phyloP scores from a whole-genome alignment of 2,888 invertebrate species.

The Cremastobaeus sp. region DNA sequence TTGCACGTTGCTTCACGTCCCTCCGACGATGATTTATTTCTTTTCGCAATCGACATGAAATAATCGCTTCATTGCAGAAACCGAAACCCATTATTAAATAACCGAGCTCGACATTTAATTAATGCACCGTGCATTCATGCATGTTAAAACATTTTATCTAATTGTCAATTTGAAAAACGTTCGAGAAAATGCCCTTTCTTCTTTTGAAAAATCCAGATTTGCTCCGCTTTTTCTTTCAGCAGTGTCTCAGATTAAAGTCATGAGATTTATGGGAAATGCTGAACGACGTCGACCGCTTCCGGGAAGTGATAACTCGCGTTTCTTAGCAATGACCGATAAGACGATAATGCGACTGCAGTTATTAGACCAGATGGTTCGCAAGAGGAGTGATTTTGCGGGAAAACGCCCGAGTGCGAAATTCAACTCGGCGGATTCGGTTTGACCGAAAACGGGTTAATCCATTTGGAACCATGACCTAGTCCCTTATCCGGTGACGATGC shows the following conservation, averaged over 20 bases:
- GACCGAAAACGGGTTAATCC: too few species aligned
- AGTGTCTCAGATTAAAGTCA: not conserved
- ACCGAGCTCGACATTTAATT: not conserved
- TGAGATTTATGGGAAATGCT: constrained; percentile 1
- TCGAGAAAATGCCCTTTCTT: too few species aligned
- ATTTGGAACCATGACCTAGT: constrained; percentile 18
- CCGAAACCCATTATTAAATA: not conserved
- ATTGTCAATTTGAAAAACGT: too few species aligned
- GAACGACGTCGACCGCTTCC: constrained; percentile 35
- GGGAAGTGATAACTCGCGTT: constrained; percentile 40
- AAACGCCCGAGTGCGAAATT: too few species aligned
- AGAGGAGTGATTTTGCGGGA: not conserved
- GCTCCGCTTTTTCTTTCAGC: too few species aligned
- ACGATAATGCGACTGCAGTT: constrained; percentile 8
- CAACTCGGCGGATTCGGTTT: too few species aligned
- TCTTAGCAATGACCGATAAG: constrained; percentile 45
- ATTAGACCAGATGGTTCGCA: not conserved
- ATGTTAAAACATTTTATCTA: too few species aligned
- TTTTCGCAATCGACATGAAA: constrained; percentile 41
- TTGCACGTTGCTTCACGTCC: constrained; percentile 40
- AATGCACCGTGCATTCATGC: not conserved
- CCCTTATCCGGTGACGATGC: constrained; percentile 26
- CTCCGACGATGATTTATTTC: constrained; percentile 40
- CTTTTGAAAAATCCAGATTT: not conserved
- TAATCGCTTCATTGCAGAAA: constrained; percentile 31